These are phyloP conservation scores for Mobula hypostoma DNA, from an alignment of 2,113 vertebrate species.

Conservation along the genomic window DNA sequence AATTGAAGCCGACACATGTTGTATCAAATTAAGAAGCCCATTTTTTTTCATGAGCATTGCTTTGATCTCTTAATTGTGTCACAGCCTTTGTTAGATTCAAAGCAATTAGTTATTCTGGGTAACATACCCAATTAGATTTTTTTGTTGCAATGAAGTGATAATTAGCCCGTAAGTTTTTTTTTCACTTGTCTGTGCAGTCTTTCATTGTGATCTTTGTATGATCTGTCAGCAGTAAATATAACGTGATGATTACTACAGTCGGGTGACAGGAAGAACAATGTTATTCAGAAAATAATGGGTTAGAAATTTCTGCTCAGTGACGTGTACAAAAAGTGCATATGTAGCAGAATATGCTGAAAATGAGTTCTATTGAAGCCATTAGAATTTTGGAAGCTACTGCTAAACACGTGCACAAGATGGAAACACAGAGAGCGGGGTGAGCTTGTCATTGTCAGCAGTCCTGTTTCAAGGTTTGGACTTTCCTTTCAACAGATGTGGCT, in stretches of 20 bases:
- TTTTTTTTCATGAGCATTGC: not conserved
- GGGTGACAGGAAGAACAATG: not conserved
- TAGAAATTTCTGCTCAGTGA: not conserved
- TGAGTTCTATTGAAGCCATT: too few relatives aligned
- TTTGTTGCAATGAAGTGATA: constrained; percentile 11
- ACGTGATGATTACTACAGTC: not conserved
- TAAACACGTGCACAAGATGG: too few relatives aligned
- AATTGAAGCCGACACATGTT: not conserved
- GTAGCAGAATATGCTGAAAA: too few relatives aligned
- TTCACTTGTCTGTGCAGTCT: not conserved
- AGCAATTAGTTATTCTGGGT: not conserved
- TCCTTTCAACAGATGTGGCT: too few relatives aligned
- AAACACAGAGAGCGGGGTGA: too few relatives aligned
- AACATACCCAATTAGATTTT: not conserved
- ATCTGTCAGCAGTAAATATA: not conserved
- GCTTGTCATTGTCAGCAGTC: too few relatives aligned
- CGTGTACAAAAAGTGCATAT: too few relatives aligned
- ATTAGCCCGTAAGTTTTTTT: not conserved
- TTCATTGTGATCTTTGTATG: not conserved
- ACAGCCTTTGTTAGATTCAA: not conserved
- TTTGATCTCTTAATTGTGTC: not conserved
- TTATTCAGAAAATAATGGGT: not conserved
- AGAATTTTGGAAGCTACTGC: too few relatives aligned
- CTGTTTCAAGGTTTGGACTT: too few relatives aligned
- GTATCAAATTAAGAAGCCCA: constrained; percentile 6